Conservation (phyloP, 1,140 invertebrate species). For the Monomorium pharaonis region DNA sequence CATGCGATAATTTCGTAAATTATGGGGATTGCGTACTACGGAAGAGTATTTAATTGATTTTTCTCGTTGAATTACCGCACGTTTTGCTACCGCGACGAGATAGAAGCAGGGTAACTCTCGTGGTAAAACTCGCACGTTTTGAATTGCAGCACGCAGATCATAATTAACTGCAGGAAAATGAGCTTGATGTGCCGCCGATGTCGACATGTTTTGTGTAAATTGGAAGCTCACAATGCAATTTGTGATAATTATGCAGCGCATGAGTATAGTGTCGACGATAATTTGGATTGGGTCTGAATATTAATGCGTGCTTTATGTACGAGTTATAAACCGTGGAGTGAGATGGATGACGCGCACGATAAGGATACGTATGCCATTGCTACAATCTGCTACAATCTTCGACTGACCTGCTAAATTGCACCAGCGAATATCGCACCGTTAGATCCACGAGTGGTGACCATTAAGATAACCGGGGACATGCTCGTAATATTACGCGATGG, state of each 20-base stretch:
- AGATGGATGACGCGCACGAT: constrained; percentile 43
- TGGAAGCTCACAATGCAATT: background rate
- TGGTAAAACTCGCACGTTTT: background rate
- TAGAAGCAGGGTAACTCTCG: background rate
- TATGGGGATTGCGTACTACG: background rate
- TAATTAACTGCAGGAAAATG: background rate
- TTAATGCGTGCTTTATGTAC: constrained; percentile 20
- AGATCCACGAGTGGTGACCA: constrained; percentile 28
- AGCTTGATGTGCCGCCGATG: background rate
- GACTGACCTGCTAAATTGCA: constrained; percentile 3
- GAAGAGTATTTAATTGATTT: constrained; percentile 5
- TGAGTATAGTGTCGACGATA: background rate
- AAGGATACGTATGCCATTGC: constrained; percentile 28
- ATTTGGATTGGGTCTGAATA: background rate
- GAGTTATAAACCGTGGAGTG: background rate
- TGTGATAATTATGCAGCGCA: background rate
- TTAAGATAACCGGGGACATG: constrained; percentile 29
- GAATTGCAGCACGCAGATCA: background rate
- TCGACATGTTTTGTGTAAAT: background rate
- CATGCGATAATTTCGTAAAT: constrained; percentile 40
- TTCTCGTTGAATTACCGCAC: constrained; percentile 17
- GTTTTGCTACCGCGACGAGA: background rate
- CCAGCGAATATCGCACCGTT: constrained; percentile 3
- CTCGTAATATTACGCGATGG: constrained; percentile 12
- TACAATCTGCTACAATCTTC: constrained; percentile 23